phyloP scores from a whole-genome alignment of 2,797 vertebrate species.

The Mus minutoides region DNA sequence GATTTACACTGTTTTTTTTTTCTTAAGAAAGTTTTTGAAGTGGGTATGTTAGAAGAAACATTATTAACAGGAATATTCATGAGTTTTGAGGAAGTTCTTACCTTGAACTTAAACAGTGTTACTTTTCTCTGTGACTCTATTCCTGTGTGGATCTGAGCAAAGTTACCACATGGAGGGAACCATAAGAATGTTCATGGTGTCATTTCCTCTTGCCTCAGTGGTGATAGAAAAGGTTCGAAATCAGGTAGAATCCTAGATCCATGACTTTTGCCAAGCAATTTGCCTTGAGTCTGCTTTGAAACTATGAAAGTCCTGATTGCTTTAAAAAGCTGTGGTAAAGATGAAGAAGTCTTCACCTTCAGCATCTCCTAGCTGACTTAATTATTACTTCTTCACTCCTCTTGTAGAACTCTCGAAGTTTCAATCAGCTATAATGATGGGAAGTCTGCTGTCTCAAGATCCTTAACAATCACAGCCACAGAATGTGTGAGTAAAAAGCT shows the following conservation, averaged over 20 bases:
- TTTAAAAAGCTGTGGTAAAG: constrained; percentile 15
- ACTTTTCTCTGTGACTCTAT: background rate
- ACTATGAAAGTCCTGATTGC: background rate
- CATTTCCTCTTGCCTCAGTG: background rate
- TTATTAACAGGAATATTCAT: constrained; percentile 1
- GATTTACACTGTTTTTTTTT: background rate
- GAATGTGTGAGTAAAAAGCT: constrained; percentile 93
- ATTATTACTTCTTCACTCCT: constrained; percentile 44
- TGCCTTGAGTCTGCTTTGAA: constrained; percentile 13
- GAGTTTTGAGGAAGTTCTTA: constrained; percentile 13
- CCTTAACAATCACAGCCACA: constrained; percentile 92
- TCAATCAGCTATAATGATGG: constrained; percentile 94
- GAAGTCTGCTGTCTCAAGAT: constrained; percentile 91
- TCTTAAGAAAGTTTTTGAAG: constrained; percentile 41
- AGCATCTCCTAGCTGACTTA: constrained; percentile 27
- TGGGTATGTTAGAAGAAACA: constrained; percentile 6
- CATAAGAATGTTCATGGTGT: background rate
- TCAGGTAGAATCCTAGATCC: background rate
- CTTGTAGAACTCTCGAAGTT: constrained; percentile 93
- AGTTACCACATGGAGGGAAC: background rate
- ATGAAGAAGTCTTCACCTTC: background rate
- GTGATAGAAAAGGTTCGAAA: background rate
- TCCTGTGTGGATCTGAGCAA: background rate
- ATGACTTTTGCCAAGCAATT: background rate
- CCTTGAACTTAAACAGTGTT: background rate